Percentiles rank a stretch among this genome's conserved stretches.
Evolutionary conservation across 2,797 vertebrate genomes (phyloP).

Genomic region (Acipenser ruthenus): DNA sequence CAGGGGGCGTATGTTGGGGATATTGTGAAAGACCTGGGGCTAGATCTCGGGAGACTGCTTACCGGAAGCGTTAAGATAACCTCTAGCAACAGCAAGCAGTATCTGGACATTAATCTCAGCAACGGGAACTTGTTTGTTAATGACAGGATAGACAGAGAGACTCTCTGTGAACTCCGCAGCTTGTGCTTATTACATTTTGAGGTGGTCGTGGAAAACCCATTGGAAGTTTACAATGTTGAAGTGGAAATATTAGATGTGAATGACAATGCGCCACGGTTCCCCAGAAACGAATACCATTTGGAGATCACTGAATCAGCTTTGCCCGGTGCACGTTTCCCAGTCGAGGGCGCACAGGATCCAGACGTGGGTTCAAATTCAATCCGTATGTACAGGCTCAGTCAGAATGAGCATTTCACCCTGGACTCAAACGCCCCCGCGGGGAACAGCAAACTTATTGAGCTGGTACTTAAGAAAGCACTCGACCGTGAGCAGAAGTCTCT

Average conservation of each 20-base stretch:
- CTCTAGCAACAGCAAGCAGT: conserved; percentile 50
- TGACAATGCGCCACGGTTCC: conserved; percentile 67
- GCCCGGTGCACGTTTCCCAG: conserved; percentile 48
- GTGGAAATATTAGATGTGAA: conserved; percentile 69
- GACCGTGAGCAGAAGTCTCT: conserved; percentile 59
- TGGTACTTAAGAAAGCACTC: conserved; percentile 59
- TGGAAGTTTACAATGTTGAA: conserved; percentile 61
- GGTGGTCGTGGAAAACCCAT: conserved; percentile 59
- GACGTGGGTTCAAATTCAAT: conserved; percentile 63
- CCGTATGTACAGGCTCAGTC: conserved; percentile 52
- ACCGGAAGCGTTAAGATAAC: conserved; percentile 56
- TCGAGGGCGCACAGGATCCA: conserved; percentile 58
- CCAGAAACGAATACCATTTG: conserved; percentile 39
- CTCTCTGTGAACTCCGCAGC: conserved; percentile 52
- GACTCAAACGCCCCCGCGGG: conserved; percentile 54
- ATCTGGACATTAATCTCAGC: conserved; percentile 59
- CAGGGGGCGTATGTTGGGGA: conserved; percentile 79
- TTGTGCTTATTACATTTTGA: conserved; percentile 56
- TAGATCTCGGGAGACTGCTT: conserved; percentile 53
- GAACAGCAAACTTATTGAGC: conserved; percentile 58
- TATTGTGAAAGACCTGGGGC: conserved; percentile 62
- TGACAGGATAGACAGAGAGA: conserved; percentile 65
- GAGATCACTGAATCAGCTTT: conserved; percentile 54
- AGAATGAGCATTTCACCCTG: conserved; percentile 54
- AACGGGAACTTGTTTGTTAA: conserved; percentile 56